Conservation (phyloP, 1,140 invertebrate species). For the Scaptomyza pallida region DNA sequence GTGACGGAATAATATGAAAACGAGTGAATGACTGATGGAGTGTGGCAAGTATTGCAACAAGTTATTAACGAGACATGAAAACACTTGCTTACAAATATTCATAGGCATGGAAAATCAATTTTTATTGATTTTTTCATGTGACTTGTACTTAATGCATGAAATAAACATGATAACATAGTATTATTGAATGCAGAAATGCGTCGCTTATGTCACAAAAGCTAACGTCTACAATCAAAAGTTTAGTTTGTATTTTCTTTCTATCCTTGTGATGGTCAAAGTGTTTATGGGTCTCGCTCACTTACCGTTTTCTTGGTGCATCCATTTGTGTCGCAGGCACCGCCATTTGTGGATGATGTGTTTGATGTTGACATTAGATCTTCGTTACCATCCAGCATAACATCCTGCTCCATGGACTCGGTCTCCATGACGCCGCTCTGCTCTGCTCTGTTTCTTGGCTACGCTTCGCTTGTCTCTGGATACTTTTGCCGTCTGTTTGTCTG, state of each 20-base stretch:
- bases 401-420: constrained; percentile 61
- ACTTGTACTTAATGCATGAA: neutral
- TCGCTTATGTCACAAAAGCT: constrained; percentile 19
- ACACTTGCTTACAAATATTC: neutral
- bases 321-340: constrained; percentile 55
- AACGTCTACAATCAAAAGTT: constrained; percentile 5
- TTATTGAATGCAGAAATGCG: neutral
- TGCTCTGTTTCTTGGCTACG: constrained; percentile 19
- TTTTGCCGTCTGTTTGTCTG: constrained; percentile 6
- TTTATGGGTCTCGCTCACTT: constrained; percentile 36
- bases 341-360: constrained; percentile 68
- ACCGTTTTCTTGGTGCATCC: constrained; percentile 70
- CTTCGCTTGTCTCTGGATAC: constrained; percentile 1
- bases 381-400: constrained; percentile 51
- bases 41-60: constrained; percentile 1
- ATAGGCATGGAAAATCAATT: neutral
- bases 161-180: neutral
- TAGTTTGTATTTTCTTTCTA: constrained; percentile 5
- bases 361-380: constrained; percentile 74
- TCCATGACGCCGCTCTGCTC: constrained; percentile 32
- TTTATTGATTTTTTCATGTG: neutral
- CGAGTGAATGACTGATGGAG: constrained; percentile 22
- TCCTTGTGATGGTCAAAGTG: constrained; percentile 15
- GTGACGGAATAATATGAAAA: constrained; percentile 6
- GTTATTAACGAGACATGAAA: neutral